Percentiles rank a stretch among this genome's conserved stretches.
Evolutionary conservation across 2,888 invertebrate genomes (phyloP).

Genomic region (Drosophila mercatorum): DNA sequence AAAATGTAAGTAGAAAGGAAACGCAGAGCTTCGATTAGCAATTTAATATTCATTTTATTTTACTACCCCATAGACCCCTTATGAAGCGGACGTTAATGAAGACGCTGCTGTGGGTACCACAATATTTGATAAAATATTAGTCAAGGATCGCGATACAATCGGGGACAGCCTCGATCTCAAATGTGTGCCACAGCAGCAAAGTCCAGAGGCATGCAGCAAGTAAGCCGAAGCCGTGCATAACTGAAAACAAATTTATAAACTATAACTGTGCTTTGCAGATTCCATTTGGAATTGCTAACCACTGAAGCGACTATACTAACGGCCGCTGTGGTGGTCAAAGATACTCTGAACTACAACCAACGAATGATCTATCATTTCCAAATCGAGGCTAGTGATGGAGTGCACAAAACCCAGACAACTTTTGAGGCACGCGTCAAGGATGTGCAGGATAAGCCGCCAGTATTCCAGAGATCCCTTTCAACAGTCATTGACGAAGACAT

Average conservation of each 20-base stretch:
- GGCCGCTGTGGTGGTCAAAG: slow-evolving; percentile 90
- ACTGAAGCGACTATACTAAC: slow-evolving; percentile 87
- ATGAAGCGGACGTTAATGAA: slow-evolving; percentile 91
- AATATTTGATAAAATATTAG: slow-evolving; percentile 89
- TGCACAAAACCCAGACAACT: slow-evolving; percentile 89
- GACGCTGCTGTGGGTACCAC: slow-evolving; percentile 90
- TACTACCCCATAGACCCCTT: slow-evolving; percentile 88
- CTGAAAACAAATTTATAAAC: neutral
- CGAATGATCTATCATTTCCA: slow-evolving; percentile 91
- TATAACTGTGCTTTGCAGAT: slow-evolving; percentile 60
- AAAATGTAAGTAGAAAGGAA: slow-evolving; percentile 86
- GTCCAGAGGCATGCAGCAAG: slow-evolving; percentile 84
- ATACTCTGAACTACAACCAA: slow-evolving; percentile 90
- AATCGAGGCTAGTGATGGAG: slow-evolving; percentile 92
- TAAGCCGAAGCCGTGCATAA: slow-evolving; percentile 41
- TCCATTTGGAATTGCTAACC: slow-evolving; percentile 78
- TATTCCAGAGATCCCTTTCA: slow-evolving; percentile 92
- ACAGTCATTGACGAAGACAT: slow-evolving; percentile 93
- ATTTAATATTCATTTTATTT: slow-evolving; percentile 8
- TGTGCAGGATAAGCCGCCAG: slow-evolving; percentile 94
- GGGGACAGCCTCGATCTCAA: slow-evolving; percentile 92
- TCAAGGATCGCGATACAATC: slow-evolving; percentile 92
- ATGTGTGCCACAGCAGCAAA: slow-evolving; percentile 86
- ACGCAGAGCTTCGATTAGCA: neutral
- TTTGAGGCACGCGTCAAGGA: slow-evolving; percentile 93